Evolutionary conservation across 2,888 invertebrate species (phyloP).

Genomic region (Opisthograptis luteolata): DNA sequence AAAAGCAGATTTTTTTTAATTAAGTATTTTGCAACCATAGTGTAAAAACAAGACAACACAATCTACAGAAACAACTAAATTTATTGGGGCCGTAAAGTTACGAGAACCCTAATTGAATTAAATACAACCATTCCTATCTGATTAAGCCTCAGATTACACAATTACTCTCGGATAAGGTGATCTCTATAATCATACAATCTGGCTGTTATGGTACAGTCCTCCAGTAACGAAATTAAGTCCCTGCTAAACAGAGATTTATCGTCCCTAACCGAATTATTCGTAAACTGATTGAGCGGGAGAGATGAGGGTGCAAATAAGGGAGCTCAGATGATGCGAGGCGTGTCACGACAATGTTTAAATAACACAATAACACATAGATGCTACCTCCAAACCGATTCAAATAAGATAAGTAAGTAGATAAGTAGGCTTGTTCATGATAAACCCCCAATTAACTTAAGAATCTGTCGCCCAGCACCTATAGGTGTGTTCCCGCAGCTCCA

Average conservation of each 20-base stretch:
- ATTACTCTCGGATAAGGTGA: constrained; percentile 62
- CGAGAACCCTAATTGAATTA: constrained; percentile 37
- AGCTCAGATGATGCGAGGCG: neutral
- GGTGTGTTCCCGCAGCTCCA: too few species aligned
- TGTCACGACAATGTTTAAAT: neutral
- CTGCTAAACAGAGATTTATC: constrained; percentile 79
- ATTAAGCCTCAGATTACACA: constrained; percentile 48
- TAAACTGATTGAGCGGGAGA: constrained; percentile 67
- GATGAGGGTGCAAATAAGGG: constrained; percentile 54
- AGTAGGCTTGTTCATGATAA: too few species aligned
- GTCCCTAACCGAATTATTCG: constrained; percentile 77
- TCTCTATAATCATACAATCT: constrained; percentile 68
- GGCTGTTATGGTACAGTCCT: constrained; percentile 61
- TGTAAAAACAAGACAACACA: neutral
- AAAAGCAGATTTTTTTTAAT: too few species aligned
- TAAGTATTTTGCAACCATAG: too few species aligned
- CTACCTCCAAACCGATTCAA: too few species aligned
- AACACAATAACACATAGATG: neutral
- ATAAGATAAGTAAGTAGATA: too few species aligned
- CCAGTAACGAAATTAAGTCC: constrained; percentile 69
- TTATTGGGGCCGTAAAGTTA: constrained; percentile 13
- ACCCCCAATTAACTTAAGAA: too few species aligned
- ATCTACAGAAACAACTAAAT: neutral
- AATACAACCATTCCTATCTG: constrained; percentile 35
- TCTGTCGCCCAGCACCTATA: too few species aligned